A percentile compares a stretch with the other conserved stretches of the same genome.
phyloP scores from a whole-genome alignment of 2,113 vertebrate species.

The Seriola dumerili region DNA sequence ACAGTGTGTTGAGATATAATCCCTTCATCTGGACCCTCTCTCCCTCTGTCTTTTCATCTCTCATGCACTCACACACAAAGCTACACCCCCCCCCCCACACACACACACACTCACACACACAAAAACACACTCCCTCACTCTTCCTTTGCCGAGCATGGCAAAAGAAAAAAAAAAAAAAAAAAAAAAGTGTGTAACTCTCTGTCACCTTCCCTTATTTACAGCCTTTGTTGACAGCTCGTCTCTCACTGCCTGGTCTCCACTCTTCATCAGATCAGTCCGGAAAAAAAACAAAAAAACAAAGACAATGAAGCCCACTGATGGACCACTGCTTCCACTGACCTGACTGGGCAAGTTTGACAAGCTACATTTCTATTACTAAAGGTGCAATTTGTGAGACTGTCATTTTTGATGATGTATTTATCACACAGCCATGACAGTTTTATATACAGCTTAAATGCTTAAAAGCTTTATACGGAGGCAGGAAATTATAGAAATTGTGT shows the following conservation, averaged over 20 bases:
- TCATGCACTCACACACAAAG: slow-evolving; percentile 3
- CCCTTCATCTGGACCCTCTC: slow-evolving; percentile 73
- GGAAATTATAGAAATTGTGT: too few species aligned
- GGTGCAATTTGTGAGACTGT: not conserved
- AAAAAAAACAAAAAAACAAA: not conserved
- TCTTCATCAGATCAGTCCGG: slow-evolving; percentile 18
- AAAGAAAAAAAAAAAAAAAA: not conserved
- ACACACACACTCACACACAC: slow-evolving; percentile 11
- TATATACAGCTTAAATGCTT: too few species aligned
- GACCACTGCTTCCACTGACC: not conserved
- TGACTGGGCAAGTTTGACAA: not conserved
- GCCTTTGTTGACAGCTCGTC: slow-evolving; percentile 33
- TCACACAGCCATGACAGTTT: not conserved
- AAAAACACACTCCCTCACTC: not conserved
- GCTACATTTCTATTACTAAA: not conserved
- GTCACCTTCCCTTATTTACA: slow-evolving; percentile 44
- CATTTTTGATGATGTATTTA: not conserved
- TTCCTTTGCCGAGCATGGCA: slow-evolving; percentile 2
- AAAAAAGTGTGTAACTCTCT: not conserved
- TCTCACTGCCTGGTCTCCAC: slow-evolving; percentile 23
- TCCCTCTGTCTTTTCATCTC: slow-evolving; percentile 57
- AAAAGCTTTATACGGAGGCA: too few species aligned
- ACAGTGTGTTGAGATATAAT: slow-evolving; percentile 74
- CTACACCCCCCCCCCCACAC: slow-evolving; percentile 4
- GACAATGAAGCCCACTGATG: not conserved